Conservation (phyloP, 1,140 invertebrate species). For the Lethocerus indicus region DNA sequence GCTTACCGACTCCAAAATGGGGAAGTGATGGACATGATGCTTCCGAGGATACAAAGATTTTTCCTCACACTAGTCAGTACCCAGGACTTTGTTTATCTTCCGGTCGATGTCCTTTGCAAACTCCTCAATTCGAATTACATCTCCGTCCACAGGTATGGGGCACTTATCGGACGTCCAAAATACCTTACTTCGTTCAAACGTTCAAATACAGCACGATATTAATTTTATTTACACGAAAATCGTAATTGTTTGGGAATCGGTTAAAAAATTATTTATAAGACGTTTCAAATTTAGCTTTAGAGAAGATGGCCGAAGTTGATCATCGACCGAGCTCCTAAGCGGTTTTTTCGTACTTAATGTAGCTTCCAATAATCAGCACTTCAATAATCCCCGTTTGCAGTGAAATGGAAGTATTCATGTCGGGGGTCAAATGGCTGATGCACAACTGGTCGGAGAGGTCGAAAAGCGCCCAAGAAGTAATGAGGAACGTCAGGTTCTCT, state of each 20-base stretch:
- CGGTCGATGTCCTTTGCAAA: constrained; percentile 38
- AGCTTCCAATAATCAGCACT: no score
- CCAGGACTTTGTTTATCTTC: constrained; percentile 43
- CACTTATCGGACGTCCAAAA: no score
- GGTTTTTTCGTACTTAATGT: no score
- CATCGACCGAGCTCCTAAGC: no score
- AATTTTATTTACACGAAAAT: no score
- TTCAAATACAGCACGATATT: no score
- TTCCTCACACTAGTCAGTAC: constrained; percentile 51
- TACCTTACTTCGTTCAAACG: no score
- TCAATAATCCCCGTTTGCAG: no score
- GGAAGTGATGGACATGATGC: constrained; percentile 46
- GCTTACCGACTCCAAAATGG: constrained; percentile 32
- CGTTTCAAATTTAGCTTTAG: no score
- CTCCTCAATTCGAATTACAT: constrained; percentile 47
- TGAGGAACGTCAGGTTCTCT: constrained; percentile 48
- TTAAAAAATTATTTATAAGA: no score
- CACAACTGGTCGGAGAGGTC: constrained; percentile 41
- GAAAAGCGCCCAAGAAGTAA: constrained; percentile 31
- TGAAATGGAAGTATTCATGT: constrained; percentile 59
- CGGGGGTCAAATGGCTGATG: constrained; percentile 51
- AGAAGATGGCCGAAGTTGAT: no score
- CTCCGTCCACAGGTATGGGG: constrained; percentile 39
- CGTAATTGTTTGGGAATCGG: no score
- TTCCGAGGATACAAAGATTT: constrained; percentile 49